These are phyloP conservation scores for Diplodus sargus DNA, from an alignment of 2,797 vertebrate genomes.

Conservation along the genomic window DNA sequence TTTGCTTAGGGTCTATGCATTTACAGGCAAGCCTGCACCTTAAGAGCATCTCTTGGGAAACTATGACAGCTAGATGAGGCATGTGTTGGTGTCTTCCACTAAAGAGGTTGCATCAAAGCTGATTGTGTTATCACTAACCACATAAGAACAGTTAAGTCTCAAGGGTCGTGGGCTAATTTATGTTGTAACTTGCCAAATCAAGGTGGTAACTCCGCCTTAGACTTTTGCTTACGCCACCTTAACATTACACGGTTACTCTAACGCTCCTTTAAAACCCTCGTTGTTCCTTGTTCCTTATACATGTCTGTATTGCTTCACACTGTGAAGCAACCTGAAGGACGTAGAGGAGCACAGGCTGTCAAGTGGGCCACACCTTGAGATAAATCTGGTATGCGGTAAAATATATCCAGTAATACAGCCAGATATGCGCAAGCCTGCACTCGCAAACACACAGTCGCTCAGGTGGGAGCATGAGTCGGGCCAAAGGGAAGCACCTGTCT, in stretches of 20 bases:
- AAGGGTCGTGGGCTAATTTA: neutral
- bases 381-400: neutral
- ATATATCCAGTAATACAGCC: constrained; percentile 7
- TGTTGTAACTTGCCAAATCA: neutral
- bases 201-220: neutral
- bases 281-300: neutral
- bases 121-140: neutral
- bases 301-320: constrained; percentile 11
- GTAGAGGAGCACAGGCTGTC: neutral
- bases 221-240: neutral
- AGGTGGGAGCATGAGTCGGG: constrained; percentile 29
- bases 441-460: constrained; percentile 21
- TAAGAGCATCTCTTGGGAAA: neutral
- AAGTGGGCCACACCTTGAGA: constrained; percentile 17
- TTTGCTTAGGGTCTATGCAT: constrained; percentile 18
- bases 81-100: neutral
- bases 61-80: neutral
- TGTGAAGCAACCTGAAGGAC: constrained; percentile 23
- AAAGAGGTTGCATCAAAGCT: neutral
- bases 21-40: constrained; percentile 1
- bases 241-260: neutral
- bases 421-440: constrained; percentile 7
- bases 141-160: neutral
- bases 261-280: neutral
- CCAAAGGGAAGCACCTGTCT: constrained; percentile 74